Evolutionary conservation across 2,113 vertebrate species (phyloP), one percentile per base, ranked within the genome.

Genomic region (Piaya cayana): DNA sequence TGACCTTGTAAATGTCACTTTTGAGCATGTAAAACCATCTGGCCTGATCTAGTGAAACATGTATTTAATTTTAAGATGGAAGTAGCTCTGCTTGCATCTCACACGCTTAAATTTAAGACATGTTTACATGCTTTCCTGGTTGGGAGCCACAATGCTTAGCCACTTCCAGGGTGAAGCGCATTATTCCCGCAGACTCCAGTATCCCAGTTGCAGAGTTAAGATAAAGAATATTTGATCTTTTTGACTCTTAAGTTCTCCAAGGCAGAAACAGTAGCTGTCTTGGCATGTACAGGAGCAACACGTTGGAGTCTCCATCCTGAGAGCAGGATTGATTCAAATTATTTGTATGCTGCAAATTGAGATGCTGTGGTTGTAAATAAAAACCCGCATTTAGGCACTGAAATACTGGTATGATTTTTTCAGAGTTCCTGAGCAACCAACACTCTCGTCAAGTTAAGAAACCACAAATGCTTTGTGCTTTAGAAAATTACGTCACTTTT

Each of bases 1-100:
- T 93, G 95, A 96, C 93, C 96, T 96, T 96, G 92, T 95, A 96
- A 95, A 97, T 95, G 95, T 96, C 95, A 91, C 90, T 94, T 96
- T 76, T 82, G 80, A 95, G 91, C 90, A 79, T 92, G 90, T 96
- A 96, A 92, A 97, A 94, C 90, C 92, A 93, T 97, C 88, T 96
- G 95, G 93, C 88, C 80, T 72, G 92, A 96, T 95, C 94, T 83
- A 94, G 80, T 34, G 90, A 95, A 96, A 96, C 94, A 96, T 92
- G 90, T 86, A 95, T 94, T 96, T 95, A 96, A 96, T 96, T 97
- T 97, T 96, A 92, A 96, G 95, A 93, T 91, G 94, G 90, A 75
- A 96, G 92, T 42, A 94, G 92, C 36, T 90, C 39, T 80, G 93
- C 93, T 96, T 71, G 42, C 65, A 53, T 90, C 92, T 96, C 93